These are phyloP conservation scores for Solenopsis invicta DNA, from an alignment of 1,140 invertebrate genomes.

Conservation along the genomic window DNA sequence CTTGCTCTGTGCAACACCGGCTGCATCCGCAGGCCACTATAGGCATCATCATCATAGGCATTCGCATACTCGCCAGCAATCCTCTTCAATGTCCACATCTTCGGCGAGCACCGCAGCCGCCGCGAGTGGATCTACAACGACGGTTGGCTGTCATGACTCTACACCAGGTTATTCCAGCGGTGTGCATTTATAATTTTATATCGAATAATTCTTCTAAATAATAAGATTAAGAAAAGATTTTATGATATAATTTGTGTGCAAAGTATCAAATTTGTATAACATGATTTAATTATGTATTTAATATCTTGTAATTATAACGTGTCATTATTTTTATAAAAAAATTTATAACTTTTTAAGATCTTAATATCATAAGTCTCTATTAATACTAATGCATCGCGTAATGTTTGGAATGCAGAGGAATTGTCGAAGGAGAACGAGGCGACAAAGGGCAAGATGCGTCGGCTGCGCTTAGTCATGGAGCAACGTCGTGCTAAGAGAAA, in stretches of 20 bases:
- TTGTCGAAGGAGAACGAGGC: slow-evolving; percentile 91
- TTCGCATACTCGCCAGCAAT: slow-evolving; percentile 79
- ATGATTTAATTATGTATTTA: neutral
- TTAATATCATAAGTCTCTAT: neutral
- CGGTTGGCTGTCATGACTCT: slow-evolving; percentile 70
- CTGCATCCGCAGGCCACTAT: slow-evolving; percentile 83
- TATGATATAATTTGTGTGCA: neutral
- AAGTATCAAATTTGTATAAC: neutral
- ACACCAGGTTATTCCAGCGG: slow-evolving; percentile 73
- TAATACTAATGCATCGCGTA: neutral
- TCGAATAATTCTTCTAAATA: slow-evolving; percentile 12
- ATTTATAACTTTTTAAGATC: neutral
- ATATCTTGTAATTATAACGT: neutral
- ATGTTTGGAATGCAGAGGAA: slow-evolving; percentile 81
- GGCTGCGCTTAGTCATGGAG: slow-evolving; percentile 95
- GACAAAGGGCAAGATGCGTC: slow-evolving; percentile 94
- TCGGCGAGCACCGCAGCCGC: slow-evolving; percentile 64
- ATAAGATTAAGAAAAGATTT: neutral
- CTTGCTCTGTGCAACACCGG: slow-evolving; percentile 94
- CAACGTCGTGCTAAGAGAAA: slow-evolving; percentile 93
- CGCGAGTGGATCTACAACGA: slow-evolving; percentile 69
- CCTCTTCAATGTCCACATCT: slow-evolving; percentile 69
- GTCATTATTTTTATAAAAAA: neutral
- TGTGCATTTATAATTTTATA: slow-evolving; percentile 32
- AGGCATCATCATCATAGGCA: slow-evolving; percentile 84